A percentile compares a stretch with the other conserved stretches of the same genome.
Evolutionary conservation across 2,797 vertebrate genomes (phyloP).

Genomic region (Steatocranus sp.): DNA sequence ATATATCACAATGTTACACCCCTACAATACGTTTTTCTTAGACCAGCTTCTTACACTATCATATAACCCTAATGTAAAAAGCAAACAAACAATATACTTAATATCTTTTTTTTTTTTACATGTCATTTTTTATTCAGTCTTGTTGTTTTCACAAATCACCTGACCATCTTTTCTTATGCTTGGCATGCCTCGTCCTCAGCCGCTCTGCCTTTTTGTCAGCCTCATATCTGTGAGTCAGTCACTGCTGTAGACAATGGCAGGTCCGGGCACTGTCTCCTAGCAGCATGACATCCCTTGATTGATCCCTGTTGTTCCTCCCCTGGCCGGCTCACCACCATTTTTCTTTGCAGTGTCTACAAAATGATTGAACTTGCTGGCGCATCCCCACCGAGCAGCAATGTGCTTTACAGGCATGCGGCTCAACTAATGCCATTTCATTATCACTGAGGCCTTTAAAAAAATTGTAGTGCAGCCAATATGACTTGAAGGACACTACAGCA

Average conservation of each 20-base stretch:
- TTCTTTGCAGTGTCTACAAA: neutral
- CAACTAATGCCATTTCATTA: constrained; percentile 39
- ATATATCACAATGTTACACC: neutral
- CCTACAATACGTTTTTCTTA: neutral
- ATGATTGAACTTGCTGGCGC: neutral
- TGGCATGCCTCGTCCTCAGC: neutral
- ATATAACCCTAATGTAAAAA: neutral
- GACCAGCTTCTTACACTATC: neutral
- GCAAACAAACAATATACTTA: neutral
- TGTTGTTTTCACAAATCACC: neutral
- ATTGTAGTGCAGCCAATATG: neutral
- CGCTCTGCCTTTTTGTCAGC: neutral
- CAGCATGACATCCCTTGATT: constrained; percentile 22
- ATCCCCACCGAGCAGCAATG: neutral
- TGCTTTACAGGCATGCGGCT: constrained; percentile 16
- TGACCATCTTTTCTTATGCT: neutral
- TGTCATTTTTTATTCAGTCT: neutral
- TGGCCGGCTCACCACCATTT: neutral
- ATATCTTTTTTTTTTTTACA: neutral
- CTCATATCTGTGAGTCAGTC: neutral
- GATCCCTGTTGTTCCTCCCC: constrained; percentile 15
- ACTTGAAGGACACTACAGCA: constrained; percentile 24
- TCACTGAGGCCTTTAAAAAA: neutral
- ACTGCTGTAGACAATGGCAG: constrained; percentile 8
- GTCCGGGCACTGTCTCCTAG: neutral